Conservation (phyloP, 2,888 invertebrate species). For the Zygothrica quintamaculata region DNA sequence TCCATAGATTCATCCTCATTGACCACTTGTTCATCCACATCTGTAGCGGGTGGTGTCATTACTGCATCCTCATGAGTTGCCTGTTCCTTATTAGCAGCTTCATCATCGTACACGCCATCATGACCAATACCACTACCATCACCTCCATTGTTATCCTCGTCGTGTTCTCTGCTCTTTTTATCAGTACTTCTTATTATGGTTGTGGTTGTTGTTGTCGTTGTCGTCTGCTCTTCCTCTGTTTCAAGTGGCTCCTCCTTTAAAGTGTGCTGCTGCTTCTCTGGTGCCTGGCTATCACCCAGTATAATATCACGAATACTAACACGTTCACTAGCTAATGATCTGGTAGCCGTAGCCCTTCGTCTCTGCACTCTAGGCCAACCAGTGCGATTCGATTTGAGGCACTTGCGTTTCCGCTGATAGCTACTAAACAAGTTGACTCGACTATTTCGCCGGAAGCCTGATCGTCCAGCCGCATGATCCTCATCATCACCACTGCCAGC, state of each 20-base stretch:
- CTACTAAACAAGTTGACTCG: slow-evolving; percentile 68
- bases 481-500: slow-evolving; percentile 63
- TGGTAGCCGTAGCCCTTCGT: slow-evolving; percentile 49
- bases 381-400: slow-evolving; percentile 89
- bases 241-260: slow-evolving; percentile 53
- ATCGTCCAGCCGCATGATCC: slow-evolving; percentile 17
- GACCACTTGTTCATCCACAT: slow-evolving; percentile 55
- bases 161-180: slow-evolving; percentile 35
- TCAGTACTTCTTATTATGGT: slow-evolving; percentile 40
- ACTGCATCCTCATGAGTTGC: slow-evolving; percentile 44
- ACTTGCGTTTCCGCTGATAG: slow-evolving; percentile 82
- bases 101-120: background rate
- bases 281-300: slow-evolving; percentile 14
- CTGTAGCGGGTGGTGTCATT: slow-evolving; percentile 71
- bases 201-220: slow-evolving; percentile 56
- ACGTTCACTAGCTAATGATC: slow-evolving; percentile 63
- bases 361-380: slow-evolving; percentile 90
- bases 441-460: slow-evolving; percentile 45
- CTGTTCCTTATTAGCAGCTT: slow-evolving; percentile 22
- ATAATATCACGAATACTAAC: slow-evolving; percentile 64
- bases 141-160: slow-evolving; percentile 45
- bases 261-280: background rate
- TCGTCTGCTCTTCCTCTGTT: slow-evolving; percentile 52
- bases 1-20: slow-evolving; percentile 60
- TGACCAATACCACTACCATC: slow-evolving; percentile 40